These are phyloP conservation scores for Orbicella faveolata DNA, from an alignment of 64 coral and sea anemone species.

Conservation along the genomic window DNA sequence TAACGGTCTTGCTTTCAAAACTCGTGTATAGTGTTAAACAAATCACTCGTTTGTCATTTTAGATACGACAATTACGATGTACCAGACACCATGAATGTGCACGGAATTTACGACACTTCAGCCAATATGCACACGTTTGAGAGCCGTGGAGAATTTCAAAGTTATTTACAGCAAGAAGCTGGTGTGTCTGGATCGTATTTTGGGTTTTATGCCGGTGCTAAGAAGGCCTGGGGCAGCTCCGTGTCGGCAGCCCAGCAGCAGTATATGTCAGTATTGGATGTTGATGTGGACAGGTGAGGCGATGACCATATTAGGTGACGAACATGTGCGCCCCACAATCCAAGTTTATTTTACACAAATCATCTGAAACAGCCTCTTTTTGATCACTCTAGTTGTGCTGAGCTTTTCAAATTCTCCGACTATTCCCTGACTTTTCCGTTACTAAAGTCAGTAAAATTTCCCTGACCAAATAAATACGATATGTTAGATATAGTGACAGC, in stretches of 20 bases:
- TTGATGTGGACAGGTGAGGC: conserved; percentile 24
- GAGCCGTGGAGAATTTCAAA: conserved; percentile 12
- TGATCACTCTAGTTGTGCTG: too few relatives aligned
- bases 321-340: too few relatives aligned
- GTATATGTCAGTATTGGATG: conserved; percentile 21
- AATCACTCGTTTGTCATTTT: background rate
- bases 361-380: too few relatives aligned
- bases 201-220: conserved; percentile 43
- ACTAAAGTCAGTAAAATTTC: too few relatives aligned
- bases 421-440: too few relatives aligned
- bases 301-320: too few relatives aligned
- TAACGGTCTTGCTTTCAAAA: too few relatives aligned
- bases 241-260: background rate
- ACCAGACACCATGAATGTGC: conserved; percentile 58
- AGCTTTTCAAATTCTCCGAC: too few relatives aligned
- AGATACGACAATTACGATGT: conserved; percentile 42
- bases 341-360: too few relatives aligned
- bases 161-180: conserved; percentile 35
- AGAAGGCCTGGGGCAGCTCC: conserved; percentile 26
- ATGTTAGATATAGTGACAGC: too few relatives aligned
- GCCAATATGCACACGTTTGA: conserved; percentile 31
- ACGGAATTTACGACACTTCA: conserved; percentile 55
- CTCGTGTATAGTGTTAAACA: background rate
- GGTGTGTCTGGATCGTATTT: conserved; percentile 36
- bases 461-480: too few relatives aligned